Evolutionary conservation across 2,113 vertebrate genomes (phyloP).

Genomic region (Laticauda colubrina): DNA sequence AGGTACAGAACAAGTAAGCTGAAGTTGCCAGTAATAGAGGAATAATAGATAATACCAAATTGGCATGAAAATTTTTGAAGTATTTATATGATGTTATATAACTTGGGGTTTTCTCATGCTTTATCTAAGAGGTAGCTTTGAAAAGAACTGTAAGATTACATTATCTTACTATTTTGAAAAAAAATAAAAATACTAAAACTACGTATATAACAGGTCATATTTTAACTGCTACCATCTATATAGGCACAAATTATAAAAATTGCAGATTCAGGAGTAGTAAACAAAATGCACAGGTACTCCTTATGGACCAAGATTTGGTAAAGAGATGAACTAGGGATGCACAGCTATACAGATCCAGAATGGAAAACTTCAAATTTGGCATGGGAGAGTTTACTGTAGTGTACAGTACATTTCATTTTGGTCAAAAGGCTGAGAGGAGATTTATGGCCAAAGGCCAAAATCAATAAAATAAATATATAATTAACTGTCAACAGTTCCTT

Average conservation of each 20-base stretch:
- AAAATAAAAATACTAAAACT: not conserved
- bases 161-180: not conserved
- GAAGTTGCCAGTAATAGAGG: not conserved
- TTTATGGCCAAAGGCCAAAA: not conserved
- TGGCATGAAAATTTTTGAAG: not conserved
- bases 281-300: not conserved
- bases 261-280: not conserved
- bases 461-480: not conserved
- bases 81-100: not conserved
- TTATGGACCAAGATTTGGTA: not conserved
- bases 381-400: not conserved
- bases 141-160: not conserved
- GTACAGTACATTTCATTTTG: not conserved
- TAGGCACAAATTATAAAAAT: not conserved
- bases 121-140: not conserved
- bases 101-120: not conserved
- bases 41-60: not conserved
- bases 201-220: not conserved
- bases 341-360: not conserved
- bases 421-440: not conserved
- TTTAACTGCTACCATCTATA: not conserved
- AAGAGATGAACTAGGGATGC: not conserved
- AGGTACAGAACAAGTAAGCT: not conserved
- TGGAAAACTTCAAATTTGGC: not conserved
- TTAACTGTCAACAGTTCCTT: not conserved